A percentile compares a stretch with the other conserved stretches of the same genome.
phyloP scores from a whole-genome alignment of 1,140 invertebrate genomes.

The Zaprionus camerounensis region DNA sequence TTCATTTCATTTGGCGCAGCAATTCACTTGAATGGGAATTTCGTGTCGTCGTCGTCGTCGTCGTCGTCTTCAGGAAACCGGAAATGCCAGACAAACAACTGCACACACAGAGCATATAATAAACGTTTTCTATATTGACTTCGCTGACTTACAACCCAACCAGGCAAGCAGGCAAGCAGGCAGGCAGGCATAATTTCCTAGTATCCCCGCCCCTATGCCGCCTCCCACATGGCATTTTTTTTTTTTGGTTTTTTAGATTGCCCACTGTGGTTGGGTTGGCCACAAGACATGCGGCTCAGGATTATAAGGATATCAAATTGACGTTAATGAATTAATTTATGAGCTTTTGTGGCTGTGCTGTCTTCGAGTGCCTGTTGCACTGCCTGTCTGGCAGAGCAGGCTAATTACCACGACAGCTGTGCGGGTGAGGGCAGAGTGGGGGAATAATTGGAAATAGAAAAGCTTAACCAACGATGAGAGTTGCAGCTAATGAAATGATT shows the following conservation, averaged over 20 bases:
- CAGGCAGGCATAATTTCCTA: constrained; percentile 32
- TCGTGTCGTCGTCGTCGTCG: constrained; percentile 69
- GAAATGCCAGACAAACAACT: constrained; percentile 76
- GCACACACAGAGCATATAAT: constrained; percentile 70
- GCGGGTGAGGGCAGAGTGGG: neutral
- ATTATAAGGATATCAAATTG: constrained; percentile 78
- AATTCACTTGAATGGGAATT: constrained; percentile 83
- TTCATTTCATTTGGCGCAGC: constrained; percentile 83
- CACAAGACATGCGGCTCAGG: constrained; percentile 37
- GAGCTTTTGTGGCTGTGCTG: constrained; percentile 56
- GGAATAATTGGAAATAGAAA: constrained; percentile 30
- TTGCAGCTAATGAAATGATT: constrained; percentile 10
- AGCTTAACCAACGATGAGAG: neutral
- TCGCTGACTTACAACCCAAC: constrained; percentile 21
- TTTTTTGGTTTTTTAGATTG: constrained; percentile 48
- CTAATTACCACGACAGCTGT: constrained; percentile 44
- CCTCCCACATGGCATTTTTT: constrained; percentile 5
- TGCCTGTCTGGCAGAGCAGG: constrained; percentile 4
- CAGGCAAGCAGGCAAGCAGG: constrained; percentile 3
- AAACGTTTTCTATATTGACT: constrained; percentile 70
- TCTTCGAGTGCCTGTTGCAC: constrained; percentile 57
- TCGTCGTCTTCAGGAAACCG: constrained; percentile 60
- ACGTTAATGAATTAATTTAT: constrained; percentile 81
- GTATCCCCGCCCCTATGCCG: constrained; percentile 9
- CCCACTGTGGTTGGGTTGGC: constrained; percentile 39